These are phyloP conservation scores for Epicampocera succincta DNA, from an alignment of 2,888 invertebrate species.

Conservation along the genomic window DNA sequence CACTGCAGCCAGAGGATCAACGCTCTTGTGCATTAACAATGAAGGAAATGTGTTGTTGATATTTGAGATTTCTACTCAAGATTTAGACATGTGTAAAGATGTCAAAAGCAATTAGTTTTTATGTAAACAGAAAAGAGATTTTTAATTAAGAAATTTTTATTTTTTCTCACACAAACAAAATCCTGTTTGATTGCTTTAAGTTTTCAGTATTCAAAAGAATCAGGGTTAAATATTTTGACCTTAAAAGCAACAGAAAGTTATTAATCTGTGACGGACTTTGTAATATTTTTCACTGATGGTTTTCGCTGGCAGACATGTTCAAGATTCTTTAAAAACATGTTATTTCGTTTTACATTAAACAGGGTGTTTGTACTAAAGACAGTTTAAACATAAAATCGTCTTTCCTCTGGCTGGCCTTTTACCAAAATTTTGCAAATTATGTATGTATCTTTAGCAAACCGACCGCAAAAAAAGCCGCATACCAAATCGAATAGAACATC, in stretches of 20 bases:
- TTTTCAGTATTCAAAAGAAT: too few relatives aligned
- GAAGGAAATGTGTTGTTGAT: conserved; percentile 52
- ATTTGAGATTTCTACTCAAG: conserved; percentile 62
- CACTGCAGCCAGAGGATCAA: neutral
- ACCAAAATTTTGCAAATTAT: conserved; percentile 46
- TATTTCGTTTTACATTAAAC: too few relatives aligned
- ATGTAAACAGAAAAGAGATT: conserved; percentile 2
- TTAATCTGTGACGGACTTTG: too few relatives aligned
- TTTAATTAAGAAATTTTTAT: neutral
- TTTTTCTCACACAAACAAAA: too few relatives aligned
- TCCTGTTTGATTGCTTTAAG: too few relatives aligned
- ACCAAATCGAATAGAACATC: neutral
- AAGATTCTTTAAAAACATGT: too few relatives aligned
- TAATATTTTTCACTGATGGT: too few relatives aligned
- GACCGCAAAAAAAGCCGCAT: conserved; percentile 35
- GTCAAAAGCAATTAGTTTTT: conserved; percentile 41
- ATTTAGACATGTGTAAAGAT: conserved; percentile 29
- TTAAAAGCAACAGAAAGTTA: too few relatives aligned
- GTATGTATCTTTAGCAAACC: conserved; percentile 49
- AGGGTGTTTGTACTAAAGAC: too few relatives aligned
- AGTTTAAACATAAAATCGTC: too few relatives aligned
- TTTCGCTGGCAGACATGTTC: too few relatives aligned
- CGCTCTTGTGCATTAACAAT: neutral
- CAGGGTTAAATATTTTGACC: too few relatives aligned
- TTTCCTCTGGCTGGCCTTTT: neutral